A percentile compares a stretch with the other conserved stretches of the same genome.
phyloP scores from a whole-genome alignment of 2,113 vertebrate genomes.

The Myocastor coypus region DNA sequence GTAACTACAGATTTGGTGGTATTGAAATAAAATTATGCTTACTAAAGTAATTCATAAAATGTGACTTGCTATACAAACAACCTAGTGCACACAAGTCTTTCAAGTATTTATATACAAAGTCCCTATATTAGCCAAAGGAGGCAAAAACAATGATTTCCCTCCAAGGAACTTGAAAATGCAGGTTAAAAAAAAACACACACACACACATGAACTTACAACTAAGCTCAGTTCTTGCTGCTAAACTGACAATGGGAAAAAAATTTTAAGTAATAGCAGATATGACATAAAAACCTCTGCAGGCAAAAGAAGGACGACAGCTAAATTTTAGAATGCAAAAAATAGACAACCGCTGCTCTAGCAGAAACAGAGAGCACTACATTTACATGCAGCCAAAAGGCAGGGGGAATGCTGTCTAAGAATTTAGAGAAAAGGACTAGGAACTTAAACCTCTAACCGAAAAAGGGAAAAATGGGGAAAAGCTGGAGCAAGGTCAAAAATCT shows the following conservation, averaged over 20 bases:
- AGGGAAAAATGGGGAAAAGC: background rate
- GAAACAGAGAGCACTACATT: background rate
- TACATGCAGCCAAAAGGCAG: background rate
- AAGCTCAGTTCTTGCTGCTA: background rate
- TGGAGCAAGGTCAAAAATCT: background rate
- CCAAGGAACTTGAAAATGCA: background rate
- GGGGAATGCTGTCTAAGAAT: background rate
- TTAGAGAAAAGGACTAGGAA: background rate
- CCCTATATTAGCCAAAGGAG: background rate
- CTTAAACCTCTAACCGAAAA: background rate
- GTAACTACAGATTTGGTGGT: background rate
- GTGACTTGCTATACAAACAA: constrained; percentile 3
- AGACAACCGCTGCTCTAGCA: background rate
- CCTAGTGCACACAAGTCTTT: background rate
- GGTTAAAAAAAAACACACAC: background rate
- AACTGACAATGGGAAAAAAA: background rate
- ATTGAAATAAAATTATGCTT: background rate
- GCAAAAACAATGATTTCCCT: background rate
- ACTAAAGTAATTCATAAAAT: constrained; percentile 15
- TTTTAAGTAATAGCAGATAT: background rate
- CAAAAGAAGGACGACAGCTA: background rate
- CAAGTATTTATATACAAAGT: background rate
- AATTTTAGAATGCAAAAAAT: background rate
- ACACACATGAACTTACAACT: background rate
- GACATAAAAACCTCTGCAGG: background rate